Base-by-base conservation (phyloP, 2,113 vertebrate genomes). In the Phasianus colchicus region DNA sequence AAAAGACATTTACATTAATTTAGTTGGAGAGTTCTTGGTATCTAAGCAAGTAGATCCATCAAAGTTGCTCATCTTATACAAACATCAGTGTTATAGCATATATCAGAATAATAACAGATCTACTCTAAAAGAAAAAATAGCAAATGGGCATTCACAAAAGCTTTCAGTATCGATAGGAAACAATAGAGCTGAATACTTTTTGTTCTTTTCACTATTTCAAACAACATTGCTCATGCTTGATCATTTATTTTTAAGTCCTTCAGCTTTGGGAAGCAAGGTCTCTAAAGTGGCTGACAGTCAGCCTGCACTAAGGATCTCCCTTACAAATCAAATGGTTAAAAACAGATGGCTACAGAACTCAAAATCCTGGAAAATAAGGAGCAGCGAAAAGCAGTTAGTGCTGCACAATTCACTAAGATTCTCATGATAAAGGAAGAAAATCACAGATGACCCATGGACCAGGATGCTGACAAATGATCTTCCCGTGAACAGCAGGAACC, bases 361-460 rank as follows among this genome's bases (percentile, higher is more conserved):
- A n/a, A 90, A 89, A 74, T 67, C 57, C 76, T 71, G 67, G 54
- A 67, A 92, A 95, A 92, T 47, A 71, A 74, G 74, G 67, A 88
- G 75, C 67, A 86, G 61, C 36, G 10, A 85, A 63, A 65, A 89
- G 57, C 65, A n/a, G 75, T 83, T 78, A 88, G 55, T 82, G 47
- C 34, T 43, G 72, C 57, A 55, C 78, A 91, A 83, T 38, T 92
- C 87, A 83, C 72, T 74, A 78, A 76, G 85, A 90, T 64, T 67
- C 88, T 89, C 65, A 4, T 4, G 89, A 71, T 52, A 78, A 91
- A 88, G 5, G 65, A 69, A 91, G 87, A 61, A 57, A 86, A 57
- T 20, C 72, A 61, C 50, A 78, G 89, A 64, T 83, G 91, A 95
- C 85, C 93, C 91, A 40, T 0, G 71, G 89, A 82, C 50, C 5